Evolutionary conservation across 2,113 vertebrate genomes (phyloP).

Genomic region (Vulpes vulpes): DNA sequence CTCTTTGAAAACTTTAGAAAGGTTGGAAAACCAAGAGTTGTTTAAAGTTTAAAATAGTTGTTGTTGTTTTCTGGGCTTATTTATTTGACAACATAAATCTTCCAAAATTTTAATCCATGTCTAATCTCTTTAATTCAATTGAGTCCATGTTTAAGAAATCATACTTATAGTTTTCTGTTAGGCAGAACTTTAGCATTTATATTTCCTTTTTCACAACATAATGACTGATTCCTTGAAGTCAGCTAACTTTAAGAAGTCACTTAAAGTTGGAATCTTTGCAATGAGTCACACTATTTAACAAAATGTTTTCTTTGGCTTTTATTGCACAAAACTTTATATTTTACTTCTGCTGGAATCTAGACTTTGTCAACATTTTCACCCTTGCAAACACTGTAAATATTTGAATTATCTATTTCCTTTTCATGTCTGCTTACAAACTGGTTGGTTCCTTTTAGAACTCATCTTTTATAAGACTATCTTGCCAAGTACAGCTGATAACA

Average conservation of each 20-base stretch:
- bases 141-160: neutral
- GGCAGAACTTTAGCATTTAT: neutral
- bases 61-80: neutral
- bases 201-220: neutral
- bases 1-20: neutral
- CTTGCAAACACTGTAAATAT: neutral
- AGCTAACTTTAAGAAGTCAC: neutral
- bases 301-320: neutral
- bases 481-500: neutral
- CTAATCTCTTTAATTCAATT: neutral
- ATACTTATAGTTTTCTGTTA: neutral
- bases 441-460: neutral
- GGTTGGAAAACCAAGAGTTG: neutral
- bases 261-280: neutral
- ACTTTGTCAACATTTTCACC: neutral
- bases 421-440: neutral
- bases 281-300: neutral
- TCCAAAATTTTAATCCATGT: neutral
- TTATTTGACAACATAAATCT: neutral
- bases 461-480: neutral
- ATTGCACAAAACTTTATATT: neutral
- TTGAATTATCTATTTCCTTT: neutral
- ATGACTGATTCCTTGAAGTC: neutral
- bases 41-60: neutral
- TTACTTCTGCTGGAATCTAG: neutral